Percentiles rank a stretch among this genome's conserved stretches.
Conservation (phyloP, 64 coral and sea anemone genomes). For the Hydrozoanthus tunicans region DNA sequence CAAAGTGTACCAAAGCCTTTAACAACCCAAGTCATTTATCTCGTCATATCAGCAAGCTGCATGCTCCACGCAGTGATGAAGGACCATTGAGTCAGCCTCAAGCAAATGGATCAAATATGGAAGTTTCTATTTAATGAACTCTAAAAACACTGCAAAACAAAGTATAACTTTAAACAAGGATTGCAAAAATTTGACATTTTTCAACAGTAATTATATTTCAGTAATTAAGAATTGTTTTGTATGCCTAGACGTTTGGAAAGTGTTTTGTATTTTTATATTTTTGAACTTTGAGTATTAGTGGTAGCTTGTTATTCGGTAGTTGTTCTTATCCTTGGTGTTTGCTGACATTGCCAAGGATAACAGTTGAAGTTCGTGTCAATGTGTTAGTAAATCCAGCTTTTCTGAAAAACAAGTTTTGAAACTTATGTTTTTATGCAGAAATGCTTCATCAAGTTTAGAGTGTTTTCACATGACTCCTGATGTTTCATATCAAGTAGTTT, state of each 20-base stretch:
- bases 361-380: not conserved
- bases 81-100: conserved; percentile 30
- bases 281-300: too few species aligned
- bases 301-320: not conserved
- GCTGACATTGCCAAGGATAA: not conserved
- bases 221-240: too few species aligned
- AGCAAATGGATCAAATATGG: not conserved
- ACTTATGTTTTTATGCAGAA: not conserved
- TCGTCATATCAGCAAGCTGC: conserved; percentile 93
- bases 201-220: too few species aligned
- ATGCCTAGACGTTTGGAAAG: too few species aligned
- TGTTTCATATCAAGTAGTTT: not conserved
- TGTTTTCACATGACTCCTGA: not conserved
- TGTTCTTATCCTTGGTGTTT: not conserved
- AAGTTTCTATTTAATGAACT: conserved; percentile 26
- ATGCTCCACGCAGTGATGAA: conserved; percentile 69
- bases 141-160: not conserved
- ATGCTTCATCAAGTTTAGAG: not conserved
- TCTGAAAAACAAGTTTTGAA: not conserved
- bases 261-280: too few species aligned
- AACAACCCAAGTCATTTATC: conserved; percentile 99
- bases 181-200: not conserved
- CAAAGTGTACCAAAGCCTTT: conserved; percentile 92
- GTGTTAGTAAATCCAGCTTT: conserved; percentile 12
- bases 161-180: not conserved